Evolutionary conservation across 2,888 invertebrate species (phyloP).

Genomic region (Orthosia cruda): DNA sequence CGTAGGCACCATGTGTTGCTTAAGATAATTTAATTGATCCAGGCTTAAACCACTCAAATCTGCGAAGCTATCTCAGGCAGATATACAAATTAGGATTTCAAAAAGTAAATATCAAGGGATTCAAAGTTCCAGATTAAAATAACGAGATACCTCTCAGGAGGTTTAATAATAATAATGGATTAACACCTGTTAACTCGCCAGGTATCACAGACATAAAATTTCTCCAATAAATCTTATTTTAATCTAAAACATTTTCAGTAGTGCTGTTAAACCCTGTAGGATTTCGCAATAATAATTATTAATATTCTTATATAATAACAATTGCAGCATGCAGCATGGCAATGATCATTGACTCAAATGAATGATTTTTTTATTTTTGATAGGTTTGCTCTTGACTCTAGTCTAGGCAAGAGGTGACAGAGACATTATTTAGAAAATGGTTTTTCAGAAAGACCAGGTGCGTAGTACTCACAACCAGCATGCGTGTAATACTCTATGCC

Average conservation of each 20-base stretch:
- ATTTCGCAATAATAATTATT: neutral
- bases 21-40: constrained; percentile 11
- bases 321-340: neutral
- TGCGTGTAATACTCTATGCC: no score
- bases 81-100: constrained; percentile 4
- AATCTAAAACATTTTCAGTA: constrained; percentile 23
- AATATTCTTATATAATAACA: no score
- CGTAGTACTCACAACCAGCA: no score
- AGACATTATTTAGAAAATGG: no score
- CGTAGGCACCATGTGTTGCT: neutral
- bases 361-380: no score
- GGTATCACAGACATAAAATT: constrained; percentile 21
- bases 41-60: neutral
- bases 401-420: no score
- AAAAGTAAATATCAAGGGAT: constrained; percentile 14
- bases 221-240: constrained; percentile 31
- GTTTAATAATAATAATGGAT: constrained; percentile 31
- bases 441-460: no score
- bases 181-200: constrained; percentile 26
- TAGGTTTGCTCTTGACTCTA: no score
- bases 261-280: neutral
- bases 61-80: neutral
- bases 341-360: neutral
- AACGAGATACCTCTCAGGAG: constrained; percentile 19
- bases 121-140: constrained; percentile 24